Evolutionary conservation across 1,140 invertebrate genomes (phyloP).

Genomic region (Idris sp.): DNA sequence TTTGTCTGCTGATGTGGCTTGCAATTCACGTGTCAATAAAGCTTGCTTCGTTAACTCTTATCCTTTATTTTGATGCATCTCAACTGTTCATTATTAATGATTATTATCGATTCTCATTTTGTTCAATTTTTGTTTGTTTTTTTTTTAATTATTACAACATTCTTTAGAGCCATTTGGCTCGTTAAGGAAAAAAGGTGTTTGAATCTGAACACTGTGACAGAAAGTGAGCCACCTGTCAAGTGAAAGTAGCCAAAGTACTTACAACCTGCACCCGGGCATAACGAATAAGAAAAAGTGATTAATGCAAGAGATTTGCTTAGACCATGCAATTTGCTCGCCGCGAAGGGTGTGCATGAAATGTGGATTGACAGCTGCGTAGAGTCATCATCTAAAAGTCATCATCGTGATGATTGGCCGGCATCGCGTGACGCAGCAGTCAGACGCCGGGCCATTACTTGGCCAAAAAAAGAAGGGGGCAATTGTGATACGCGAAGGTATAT

Average conservation of each 20-base stretch:
- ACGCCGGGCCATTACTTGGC: conserved; percentile 50
- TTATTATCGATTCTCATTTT: too few relatives aligned
- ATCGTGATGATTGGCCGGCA: conserved; percentile 65
- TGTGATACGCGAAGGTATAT: conserved; percentile 41
- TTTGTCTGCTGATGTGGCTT: conserved; percentile 10
- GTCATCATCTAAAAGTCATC: conserved; percentile 54
- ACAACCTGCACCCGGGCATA: conserved; percentile 3
- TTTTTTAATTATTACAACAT: too few relatives aligned
- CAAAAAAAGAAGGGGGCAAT: conserved; percentile 4
- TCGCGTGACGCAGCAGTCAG: conserved; percentile 75
- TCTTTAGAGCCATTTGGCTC: too few relatives aligned
- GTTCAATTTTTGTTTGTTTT: too few relatives aligned
- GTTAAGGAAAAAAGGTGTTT: too few relatives aligned
- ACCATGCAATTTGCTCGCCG: conserved; percentile 21
- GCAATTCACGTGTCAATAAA: conserved; percentile 45
- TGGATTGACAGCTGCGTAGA: conserved; percentile 57
- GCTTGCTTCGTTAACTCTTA: conserved; percentile 20
- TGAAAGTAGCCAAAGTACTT: too few relatives aligned
- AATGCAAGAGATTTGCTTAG: conserved; percentile 21
- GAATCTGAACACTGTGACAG: conserved; percentile 1
- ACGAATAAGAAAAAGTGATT: conserved; percentile 25
- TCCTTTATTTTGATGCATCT: too few relatives aligned
- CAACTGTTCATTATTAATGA: too few relatives aligned
- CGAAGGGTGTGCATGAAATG: conserved; percentile 15
- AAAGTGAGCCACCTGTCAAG: conserved; percentile 19